Evolutionary conservation across 2,888 invertebrate genomes (phyloP), one percentile per base, ranked within the genome.

Genomic region (Vandiemenella viatica): DNA sequence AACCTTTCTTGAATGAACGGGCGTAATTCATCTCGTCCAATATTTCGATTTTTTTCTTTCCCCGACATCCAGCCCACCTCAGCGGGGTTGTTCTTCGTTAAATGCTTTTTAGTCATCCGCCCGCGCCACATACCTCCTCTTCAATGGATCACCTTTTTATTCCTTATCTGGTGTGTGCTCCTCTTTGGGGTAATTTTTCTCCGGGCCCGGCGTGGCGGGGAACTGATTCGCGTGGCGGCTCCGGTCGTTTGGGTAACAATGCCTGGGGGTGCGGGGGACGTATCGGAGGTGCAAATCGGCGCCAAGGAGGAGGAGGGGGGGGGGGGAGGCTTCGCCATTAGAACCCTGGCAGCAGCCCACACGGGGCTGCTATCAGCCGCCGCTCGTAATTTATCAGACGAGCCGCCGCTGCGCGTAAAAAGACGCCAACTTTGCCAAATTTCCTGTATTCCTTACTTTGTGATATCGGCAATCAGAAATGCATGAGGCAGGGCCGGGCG

Each of bases 171-270:
- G 13, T 10, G 32, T n/a, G 15, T 51, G 46, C 42, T 47, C 42
- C 26, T 47, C 42, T 47, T 23, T 32, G 43, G 26, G 43, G 48
- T 53, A 50, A 53, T 53, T 53, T 53, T 53, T 53, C 53, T 53
- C 54, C 55, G 21, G 49, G 41, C 49, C 46, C 26, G 46, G 41
- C 38, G 32, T n/a, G 32, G 32, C 32, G 32, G 46, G 53, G 50
- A 53, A 53, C 52, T 53, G 52, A 53, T 53, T 53, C 46, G 47
- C 50, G 45, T 13, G 41, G 46, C 54, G 50, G n/a, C n/a, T n/a
- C 45, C 48, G 53, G 47, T 53, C 53, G 53, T 53, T 53, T 53
- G 50, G 45, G 48, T 53, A 53, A 53, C 53, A 53, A 53, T 53
- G 48, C 45, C 42, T 43, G 47, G 43, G 48, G 37, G 45, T 53